Percentiles rank a stretch among this genome's conserved stretches.
Conservation (phyloP, 2,888 invertebrate species). For the Stenolophus ochropezus region DNA sequence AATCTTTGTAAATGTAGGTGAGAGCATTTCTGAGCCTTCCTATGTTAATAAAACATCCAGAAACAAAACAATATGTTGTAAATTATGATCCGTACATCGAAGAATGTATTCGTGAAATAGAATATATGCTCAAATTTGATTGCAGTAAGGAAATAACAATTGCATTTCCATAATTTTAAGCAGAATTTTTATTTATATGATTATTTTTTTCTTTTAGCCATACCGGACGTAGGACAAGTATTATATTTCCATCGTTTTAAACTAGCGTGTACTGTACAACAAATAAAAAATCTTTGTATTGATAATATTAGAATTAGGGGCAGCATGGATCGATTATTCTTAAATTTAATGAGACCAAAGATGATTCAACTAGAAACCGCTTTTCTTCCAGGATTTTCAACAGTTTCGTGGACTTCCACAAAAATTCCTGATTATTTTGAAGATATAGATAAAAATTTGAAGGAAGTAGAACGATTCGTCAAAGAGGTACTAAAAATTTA, state of each 20-base stretch:
- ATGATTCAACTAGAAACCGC: conserved; percentile 82
- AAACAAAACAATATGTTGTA: conserved; percentile 79
- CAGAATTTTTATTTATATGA: too few species aligned
- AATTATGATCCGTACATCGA: conserved; percentile 84
- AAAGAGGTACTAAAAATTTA: conserved; percentile 81
- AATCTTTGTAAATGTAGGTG: conserved; percentile 72
- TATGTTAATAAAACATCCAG: conserved; percentile 80
- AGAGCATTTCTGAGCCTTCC: conserved; percentile 81
- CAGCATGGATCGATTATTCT: conserved; percentile 80
- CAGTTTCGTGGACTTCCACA: conserved; percentile 88
- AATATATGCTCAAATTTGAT: conserved; percentile 86
- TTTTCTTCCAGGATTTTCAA: conserved; percentile 84
- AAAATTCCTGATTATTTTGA: conserved; percentile 80
- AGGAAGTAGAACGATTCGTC: conserved; percentile 80
- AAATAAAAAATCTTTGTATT: conserved; percentile 79
- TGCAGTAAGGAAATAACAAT: conserved; percentile 72
- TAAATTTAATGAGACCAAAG: conserved; percentile 81
- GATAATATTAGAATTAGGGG: conserved; percentile 78
- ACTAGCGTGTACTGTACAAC: conserved; percentile 78
- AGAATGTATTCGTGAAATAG: conserved; percentile 86
- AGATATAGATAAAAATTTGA: conserved; percentile 76
- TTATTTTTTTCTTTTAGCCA: conserved; percentile 74
- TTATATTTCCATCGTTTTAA: conserved; percentile 84
- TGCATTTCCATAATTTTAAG: too few species aligned
- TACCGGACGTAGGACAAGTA: conserved; percentile 86